These are phyloP conservation scores for Drosophila ezoana DNA, from an alignment of 2,888 invertebrate genomes.

Conservation along the genomic window DNA sequence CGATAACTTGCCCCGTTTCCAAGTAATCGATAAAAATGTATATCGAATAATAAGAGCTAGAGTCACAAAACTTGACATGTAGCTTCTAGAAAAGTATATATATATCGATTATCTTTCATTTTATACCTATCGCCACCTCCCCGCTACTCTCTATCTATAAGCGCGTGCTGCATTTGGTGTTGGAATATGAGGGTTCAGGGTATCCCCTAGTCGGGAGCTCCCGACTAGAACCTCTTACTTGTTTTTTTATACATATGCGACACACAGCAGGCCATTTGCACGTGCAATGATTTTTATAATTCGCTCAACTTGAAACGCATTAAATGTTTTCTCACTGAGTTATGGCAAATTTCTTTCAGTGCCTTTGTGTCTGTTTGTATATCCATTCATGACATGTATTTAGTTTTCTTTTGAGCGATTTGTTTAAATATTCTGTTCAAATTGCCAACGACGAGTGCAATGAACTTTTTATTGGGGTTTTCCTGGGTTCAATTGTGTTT, in stretches of 20 bases:
- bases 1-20: too few relatives aligned
- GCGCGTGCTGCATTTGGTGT: too few relatives aligned
- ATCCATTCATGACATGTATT: slow-evolving; percentile 49
- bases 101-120: too few relatives aligned
- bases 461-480: slow-evolving; percentile 63
- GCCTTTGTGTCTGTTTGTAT: slow-evolving; percentile 33
- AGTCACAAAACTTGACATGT: too few relatives aligned
- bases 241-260: neutral
- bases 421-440: slow-evolving; percentile 35
- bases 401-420: slow-evolving; percentile 49
- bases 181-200: too few relatives aligned
- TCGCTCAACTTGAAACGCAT: slow-evolving; percentile 54
- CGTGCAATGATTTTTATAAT: slow-evolving; percentile 52
- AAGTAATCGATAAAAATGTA: too few relatives aligned
- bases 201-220: too few relatives aligned
- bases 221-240: too few relatives aligned
- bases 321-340: slow-evolving; percentile 3
- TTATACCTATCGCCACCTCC: too few relatives aligned
- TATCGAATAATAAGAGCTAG: too few relatives aligned
- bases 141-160: too few relatives aligned
- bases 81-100: too few relatives aligned
- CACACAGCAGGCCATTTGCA: slow-evolving; percentile 45
- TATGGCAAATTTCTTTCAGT: slow-evolving; percentile 58
- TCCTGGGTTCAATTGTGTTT: slow-evolving; percentile 4
- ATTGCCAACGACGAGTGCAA: slow-evolving; percentile 55